Base-by-base conservation (phyloP, 2,888 invertebrate genomes). In the Plutella xylostella region DNA sequence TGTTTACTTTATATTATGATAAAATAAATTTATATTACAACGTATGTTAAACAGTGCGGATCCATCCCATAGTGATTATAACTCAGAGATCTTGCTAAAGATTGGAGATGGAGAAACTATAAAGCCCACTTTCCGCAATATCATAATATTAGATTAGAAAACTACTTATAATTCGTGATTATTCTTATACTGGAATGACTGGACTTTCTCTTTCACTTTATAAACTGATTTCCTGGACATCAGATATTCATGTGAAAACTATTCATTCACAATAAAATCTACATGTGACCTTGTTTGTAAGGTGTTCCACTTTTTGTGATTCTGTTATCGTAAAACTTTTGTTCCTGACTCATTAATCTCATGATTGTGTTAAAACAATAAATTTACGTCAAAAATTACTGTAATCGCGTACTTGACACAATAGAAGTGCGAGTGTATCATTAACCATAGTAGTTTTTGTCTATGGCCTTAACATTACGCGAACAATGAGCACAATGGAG, bases 381-480 rank as follows among this genome's bases (percentile, higher is more conserved):
- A 37, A 7, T 11, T 19, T 20, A 9, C 2, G 28, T 12, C 28
- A n/a, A n/a, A 28, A 28, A 34, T 34, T 3, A 34, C 14, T 34
- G 14, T 15, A 34, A 15, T 34, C n/a, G 34, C 15, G 34, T 15
- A 9, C 15, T 34, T 22, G 39, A 39, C 22, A 39, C 46, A 47
- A 43, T 55, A 55, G 53, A 53, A 50, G 50, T 42, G 42, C 31
- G 12, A 25, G 18, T n/a, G 31, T 42, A 19, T 52, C 48, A 58
- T 57, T 61, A 59, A 51, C 58, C 46, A 53, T 48, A 43, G 34
- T n/a, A 44, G 45, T 71, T 71, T 71, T 73, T 65, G 55, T 61
- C 49, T 58, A 58, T 65, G 76, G 71, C 77, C 79, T 77, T 76
- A 77, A 74, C 77, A 77, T 76, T 74, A 75, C 62, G 63, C 62